Percentiles rank a stretch among this genome's conserved stretches.
Conservation (phyloP, 2,888 invertebrate genomes). For the Anarsia innoxiella region DNA sequence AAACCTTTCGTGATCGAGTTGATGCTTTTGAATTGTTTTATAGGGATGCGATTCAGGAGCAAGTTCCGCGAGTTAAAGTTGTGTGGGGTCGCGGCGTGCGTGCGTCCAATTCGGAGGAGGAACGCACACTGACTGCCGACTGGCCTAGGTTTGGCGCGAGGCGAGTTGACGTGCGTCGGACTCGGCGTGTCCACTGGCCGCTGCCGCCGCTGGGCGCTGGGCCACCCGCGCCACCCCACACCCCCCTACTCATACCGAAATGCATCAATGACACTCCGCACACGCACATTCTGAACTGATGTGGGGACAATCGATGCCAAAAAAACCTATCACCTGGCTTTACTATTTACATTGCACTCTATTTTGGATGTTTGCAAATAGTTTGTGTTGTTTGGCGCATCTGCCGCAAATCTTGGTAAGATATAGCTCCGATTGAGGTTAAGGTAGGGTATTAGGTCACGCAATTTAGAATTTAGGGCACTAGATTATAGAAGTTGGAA, state of each 20-base stretch:
- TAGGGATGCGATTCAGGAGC: slow-evolving; percentile 25
- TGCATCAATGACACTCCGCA: slow-evolving; percentile 72
- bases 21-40: slow-evolving; percentile 30
- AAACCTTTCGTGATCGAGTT: slow-evolving; percentile 35
- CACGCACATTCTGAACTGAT: slow-evolving; percentile 65
- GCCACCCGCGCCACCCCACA: slow-evolving; percentile 42
- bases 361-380: no score
- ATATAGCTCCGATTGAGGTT: no score
- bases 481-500: no score
- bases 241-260: slow-evolving; percentile 62
- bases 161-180: slow-evolving; percentile 32
- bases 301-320: slow-evolving; percentile 51
- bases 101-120: slow-evolving; percentile 11
- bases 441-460: no score
- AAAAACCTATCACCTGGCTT: no score
- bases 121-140: slow-evolving; percentile 60
- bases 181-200: slow-evolving; percentile 12
- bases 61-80: slow-evolving; percentile 40
- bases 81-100: slow-evolving; percentile 9
- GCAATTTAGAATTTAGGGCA: no score
- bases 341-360: no score
- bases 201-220: no score
- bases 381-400: no score
- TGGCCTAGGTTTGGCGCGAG: slow-evolving; percentile 6
- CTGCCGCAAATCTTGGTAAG: no score